These are phyloP conservation scores for Drosophila subsilvestris DNA, from an alignment of 2,888 invertebrate species.

Conservation along the genomic window DNA sequence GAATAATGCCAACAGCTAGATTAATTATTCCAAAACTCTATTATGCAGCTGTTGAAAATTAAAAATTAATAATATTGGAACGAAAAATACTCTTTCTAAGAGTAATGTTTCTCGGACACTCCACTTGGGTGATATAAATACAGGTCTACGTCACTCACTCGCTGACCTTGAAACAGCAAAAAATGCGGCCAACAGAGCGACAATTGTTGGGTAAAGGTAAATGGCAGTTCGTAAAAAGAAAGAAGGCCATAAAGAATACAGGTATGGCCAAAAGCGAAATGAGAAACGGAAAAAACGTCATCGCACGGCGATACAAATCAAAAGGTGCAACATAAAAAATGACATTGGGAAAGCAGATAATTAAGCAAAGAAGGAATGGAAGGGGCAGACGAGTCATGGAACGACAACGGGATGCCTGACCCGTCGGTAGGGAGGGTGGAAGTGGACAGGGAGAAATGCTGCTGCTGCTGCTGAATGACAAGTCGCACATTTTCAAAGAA, in stretches of 20 bases:
- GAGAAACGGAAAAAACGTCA: constrained; percentile 52
- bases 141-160: constrained; percentile 9
- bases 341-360: constrained; percentile 74
- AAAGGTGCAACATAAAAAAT: constrained; percentile 78
- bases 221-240: constrained; percentile 47
- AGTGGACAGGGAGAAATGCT: constrained; percentile 42
- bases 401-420: constrained; percentile 62
- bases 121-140: neutral
- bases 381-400: constrained; percentile 52
- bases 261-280: constrained; percentile 29
- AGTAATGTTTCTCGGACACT: neutral
- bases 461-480: constrained; percentile 68
- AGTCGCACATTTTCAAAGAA: constrained; percentile 80
- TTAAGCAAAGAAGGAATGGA: constrained; percentile 57
- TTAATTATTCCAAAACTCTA: too few relatives aligned
- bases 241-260: constrained; percentile 33
- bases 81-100: too few relatives aligned
- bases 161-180: constrained; percentile 36
- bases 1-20: too few relatives aligned
- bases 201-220: constrained; percentile 40
- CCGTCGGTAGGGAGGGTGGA: constrained; percentile 31
- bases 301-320: constrained; percentile 67
- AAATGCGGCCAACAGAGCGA: constrained; percentile 11
- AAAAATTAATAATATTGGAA: too few relatives aligned
- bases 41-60: too few relatives aligned